Conservation (phyloP, 2,113 vertebrate species). For the Marmota monax region DNA sequence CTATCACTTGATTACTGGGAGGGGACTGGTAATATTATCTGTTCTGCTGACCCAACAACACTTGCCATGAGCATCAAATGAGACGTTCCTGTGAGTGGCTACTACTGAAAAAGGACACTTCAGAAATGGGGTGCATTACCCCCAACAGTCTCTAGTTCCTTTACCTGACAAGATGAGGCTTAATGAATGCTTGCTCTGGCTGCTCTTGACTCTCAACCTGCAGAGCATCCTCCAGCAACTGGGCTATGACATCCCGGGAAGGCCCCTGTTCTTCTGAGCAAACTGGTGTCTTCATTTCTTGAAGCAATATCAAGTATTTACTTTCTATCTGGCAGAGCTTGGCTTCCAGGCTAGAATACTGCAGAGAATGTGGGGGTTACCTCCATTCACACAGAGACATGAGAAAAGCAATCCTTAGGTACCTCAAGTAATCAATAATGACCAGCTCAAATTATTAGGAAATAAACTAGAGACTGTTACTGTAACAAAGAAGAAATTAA, state of each 20-base stretch:
- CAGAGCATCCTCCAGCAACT: constrained; percentile 95
- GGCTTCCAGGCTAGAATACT: constrained; percentile 95
- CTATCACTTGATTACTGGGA: background rate
- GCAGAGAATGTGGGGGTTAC: constrained; percentile 46
- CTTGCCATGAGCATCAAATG: background rate
- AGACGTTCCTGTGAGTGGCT: background rate
- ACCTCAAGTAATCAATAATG: fast-evolving
- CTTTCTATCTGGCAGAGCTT: constrained; percentile 98
- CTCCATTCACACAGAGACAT: background rate
- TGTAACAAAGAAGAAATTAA: background rate
- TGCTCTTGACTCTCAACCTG: constrained; percentile 93
- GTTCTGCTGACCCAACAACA: background rate
- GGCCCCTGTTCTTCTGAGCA: constrained; percentile 93
- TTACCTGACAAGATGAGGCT: constrained; percentile 96
- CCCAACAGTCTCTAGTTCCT: fast-evolving
- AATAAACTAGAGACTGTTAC: background rate
- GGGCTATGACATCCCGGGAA: constrained; percentile 93
- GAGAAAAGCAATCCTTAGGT: background rate
- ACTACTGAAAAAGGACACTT: background rate
- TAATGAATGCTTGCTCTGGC: constrained; percentile 92
- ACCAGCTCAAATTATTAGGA: background rate
- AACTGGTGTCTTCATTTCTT: constrained; percentile 95
- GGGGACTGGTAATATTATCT: no score
- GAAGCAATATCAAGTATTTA: constrained; percentile 97
- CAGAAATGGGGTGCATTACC: fast-evolving